These are phyloP conservation scores for Montipora cactus DNA, from an alignment of 64 coral and sea anemone genomes.

Conservation along the genomic window DNA sequence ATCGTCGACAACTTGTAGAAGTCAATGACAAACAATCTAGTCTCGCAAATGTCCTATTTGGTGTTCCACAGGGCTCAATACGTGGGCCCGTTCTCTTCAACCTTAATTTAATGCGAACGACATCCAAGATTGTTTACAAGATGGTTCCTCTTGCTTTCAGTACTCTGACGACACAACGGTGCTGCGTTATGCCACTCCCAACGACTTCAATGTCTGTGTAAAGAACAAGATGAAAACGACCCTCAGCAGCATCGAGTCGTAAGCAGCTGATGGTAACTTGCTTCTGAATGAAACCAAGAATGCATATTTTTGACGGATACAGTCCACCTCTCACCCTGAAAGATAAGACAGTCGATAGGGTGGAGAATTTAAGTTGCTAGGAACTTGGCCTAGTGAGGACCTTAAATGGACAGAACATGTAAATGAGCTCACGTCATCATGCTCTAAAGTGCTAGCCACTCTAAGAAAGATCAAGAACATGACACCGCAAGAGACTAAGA, in stretches of 20 bases:
- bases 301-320: background rate
- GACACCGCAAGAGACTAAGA: too few species aligned
- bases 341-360: too few species aligned
- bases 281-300: slow-evolving; percentile 45
- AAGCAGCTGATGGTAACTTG: slow-evolving; percentile 29
- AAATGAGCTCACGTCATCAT: background rate
- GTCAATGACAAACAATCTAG: slow-evolving; percentile 32
- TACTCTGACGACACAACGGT: too few species aligned
- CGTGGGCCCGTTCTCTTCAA: slow-evolving; percentile 51
- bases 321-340: slow-evolving; percentile 31
- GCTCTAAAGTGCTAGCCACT: too few species aligned
- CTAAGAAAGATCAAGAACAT: too few species aligned
- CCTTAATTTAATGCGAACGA: slow-evolving; percentile 8
- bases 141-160: too few species aligned
- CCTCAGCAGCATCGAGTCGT: background rate
- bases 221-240: slow-evolving; percentile 13
- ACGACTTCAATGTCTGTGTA: slow-evolving; percentile 3
- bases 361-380: too few species aligned
- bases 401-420: too few species aligned
- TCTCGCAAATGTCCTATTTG: slow-evolving; percentile 10
- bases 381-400: too few species aligned
- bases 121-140: background rate
- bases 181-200: background rate
- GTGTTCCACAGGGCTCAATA: slow-evolving; percentile 47
- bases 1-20: slow-evolving; percentile 36